phyloP scores from a whole-genome alignment of 2,888 invertebrate genomes.

The Chesias legatella region DNA sequence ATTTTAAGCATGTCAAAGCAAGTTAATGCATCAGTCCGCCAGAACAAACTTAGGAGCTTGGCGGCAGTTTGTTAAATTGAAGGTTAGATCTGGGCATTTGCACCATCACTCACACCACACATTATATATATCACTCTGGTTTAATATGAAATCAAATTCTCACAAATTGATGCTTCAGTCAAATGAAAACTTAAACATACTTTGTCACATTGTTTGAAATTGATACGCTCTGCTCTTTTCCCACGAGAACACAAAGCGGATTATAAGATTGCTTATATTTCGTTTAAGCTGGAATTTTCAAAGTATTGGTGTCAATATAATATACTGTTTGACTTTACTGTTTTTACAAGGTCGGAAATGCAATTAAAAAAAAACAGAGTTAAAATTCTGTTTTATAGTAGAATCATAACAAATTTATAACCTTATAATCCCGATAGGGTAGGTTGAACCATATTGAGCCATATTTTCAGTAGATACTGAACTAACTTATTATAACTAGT shows the following conservation, averaged over 20 bases:
- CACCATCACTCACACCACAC: no score
- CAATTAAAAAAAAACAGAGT: no score
- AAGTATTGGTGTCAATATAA: slow-evolving; percentile 10
- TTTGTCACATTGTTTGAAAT: slow-evolving; percentile 21
- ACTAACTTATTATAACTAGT: neutral
- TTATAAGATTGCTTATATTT: slow-evolving; percentile 8
- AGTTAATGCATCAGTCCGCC: no score
- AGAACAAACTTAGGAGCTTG: no score
- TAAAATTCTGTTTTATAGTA: no score
- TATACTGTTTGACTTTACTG: neutral
- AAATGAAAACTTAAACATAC: slow-evolving; percentile 14
- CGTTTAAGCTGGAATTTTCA: slow-evolving; percentile 11
- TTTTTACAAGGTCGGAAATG: no score
- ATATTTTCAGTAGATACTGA: neutral
- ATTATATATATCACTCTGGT: slow-evolving; percentile 24
- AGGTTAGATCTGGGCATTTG: no score
- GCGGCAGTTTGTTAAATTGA: no score
- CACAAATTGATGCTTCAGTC: slow-evolving; percentile 30
- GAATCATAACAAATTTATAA: no score
- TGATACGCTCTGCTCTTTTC: slow-evolving; percentile 9
- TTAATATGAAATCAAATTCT: slow-evolving; percentile 21
- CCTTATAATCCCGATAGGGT: no score
- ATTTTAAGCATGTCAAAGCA: no score
- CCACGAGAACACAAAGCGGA: slow-evolving; percentile 5
- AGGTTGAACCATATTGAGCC: no score